These are phyloP conservation scores for Antheraea yamamai DNA, from an alignment of 2,888 invertebrate genomes.

Conservation along the genomic window DNA sequence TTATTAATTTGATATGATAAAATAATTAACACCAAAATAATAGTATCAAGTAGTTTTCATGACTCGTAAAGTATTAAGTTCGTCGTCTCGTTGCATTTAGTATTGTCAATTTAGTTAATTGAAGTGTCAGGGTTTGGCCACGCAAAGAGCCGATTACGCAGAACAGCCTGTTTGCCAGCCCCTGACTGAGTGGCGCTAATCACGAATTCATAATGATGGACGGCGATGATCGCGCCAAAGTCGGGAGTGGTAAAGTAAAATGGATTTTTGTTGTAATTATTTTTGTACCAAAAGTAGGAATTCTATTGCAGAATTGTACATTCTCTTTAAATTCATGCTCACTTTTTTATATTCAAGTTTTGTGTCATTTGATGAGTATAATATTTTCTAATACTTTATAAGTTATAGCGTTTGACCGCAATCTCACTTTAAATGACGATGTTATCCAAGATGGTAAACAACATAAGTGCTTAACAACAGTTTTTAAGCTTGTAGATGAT, in stretches of 20 bases:
- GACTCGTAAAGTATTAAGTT: conserved; percentile 55
- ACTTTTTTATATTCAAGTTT: neutral
- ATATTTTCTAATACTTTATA: neutral
- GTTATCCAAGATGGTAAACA: too few relatives aligned
- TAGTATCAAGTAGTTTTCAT: conserved; percentile 27
- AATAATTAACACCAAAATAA: conserved; percentile 20
- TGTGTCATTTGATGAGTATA: neutral
- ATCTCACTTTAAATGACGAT: too few relatives aligned
- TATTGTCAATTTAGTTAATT: conserved; percentile 74
- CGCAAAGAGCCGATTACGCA: conserved; percentile 60
- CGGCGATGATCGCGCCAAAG: conserved; percentile 35
- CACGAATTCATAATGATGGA: conserved; percentile 65
- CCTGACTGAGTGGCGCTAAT: conserved; percentile 60
- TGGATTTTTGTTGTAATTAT: conserved; percentile 16
- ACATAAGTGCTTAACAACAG: too few relatives aligned
- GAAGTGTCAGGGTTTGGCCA: conserved; percentile 59
- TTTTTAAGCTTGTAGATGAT: too few relatives aligned
- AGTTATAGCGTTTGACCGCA: too few relatives aligned
- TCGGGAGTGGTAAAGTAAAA: conserved; percentile 29
- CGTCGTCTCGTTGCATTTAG: conserved; percentile 51
- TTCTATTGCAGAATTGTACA: neutral
- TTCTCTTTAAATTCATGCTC: neutral
- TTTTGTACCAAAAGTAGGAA: conserved; percentile 9
- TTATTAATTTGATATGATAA: neutral
- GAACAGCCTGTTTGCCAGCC: conserved; percentile 42